Percentiles rank a stretch among this genome's conserved stretches.
Conservation (phyloP, 1,140 invertebrate species). For the Chironomus striatipennis region DNA sequence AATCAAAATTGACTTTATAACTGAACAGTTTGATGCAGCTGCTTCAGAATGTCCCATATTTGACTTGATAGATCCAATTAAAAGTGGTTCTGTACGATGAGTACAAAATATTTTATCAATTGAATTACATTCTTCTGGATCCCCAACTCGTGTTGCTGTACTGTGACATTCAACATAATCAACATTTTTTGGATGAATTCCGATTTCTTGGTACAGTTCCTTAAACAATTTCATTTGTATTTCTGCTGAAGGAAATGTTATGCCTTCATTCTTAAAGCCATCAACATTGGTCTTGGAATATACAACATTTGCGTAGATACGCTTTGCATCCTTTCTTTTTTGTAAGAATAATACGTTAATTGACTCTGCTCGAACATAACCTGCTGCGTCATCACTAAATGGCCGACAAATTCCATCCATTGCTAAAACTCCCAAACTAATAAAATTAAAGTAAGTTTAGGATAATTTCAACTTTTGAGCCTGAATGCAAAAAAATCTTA, state of each 20-base stretch:
- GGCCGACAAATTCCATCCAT: constrained; percentile 69
- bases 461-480: no score
- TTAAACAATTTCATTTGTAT: constrained; percentile 77
- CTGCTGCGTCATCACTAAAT: constrained; percentile 74
- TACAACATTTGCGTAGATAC: constrained; percentile 78
- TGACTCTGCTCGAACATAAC: constrained; percentile 88
- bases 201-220: constrained; percentile 76
- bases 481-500: constrained; percentile 37
- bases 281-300: constrained; percentile 69
- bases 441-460: no score
- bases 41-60: constrained; percentile 98
- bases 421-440: no score
- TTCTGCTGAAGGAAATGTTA: constrained; percentile 77
- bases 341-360: constrained; percentile 74
- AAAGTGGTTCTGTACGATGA: constrained; percentile 63
- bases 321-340: constrained; percentile 58
- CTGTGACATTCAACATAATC: constrained; percentile 94
- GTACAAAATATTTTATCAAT: constrained; percentile 88
- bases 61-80: constrained; percentile 93
- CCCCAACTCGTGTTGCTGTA: constrained; percentile 89
- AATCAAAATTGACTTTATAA: constrained; percentile 80
- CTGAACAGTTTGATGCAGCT: constrained; percentile 80
- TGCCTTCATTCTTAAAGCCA: no score
- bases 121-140: constrained; percentile 92
- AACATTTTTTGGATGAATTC: constrained; percentile 69